Conservation (phyloP, 2,888 invertebrate genomes). For the Tanypteryx hageni region DNA sequence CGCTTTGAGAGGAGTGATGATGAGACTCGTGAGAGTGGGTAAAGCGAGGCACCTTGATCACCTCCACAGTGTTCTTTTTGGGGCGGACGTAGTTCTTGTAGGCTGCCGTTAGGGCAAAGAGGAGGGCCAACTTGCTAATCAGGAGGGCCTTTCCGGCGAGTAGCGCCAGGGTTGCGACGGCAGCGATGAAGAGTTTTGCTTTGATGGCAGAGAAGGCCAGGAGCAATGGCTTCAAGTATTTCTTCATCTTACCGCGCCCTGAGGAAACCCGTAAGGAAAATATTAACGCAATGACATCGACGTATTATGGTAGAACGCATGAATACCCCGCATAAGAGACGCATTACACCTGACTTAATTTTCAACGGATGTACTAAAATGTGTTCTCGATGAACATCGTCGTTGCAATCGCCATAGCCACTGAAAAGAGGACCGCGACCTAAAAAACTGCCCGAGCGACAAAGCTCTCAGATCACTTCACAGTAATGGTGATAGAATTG, state of each 20-base stretch:
- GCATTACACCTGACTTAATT: too few relatives aligned
- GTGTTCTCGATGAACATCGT: too few relatives aligned
- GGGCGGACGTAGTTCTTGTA: constrained; percentile 69
- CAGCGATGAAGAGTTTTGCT: constrained; percentile 84
- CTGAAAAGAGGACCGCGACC: too few relatives aligned
- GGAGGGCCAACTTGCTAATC: constrained; percentile 68
- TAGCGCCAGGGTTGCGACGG: constrained; percentile 85
- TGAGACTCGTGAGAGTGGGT: constrained; percentile 82
- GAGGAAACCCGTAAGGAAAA: neutral
- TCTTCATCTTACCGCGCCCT: constrained; percentile 81
- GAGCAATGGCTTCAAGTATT: constrained; percentile 82
- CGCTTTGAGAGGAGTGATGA: constrained; percentile 77
- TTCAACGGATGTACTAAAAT: too few relatives aligned
- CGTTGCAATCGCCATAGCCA: too few relatives aligned
- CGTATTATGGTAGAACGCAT: too few relatives aligned
- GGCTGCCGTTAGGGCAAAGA: constrained; percentile 67
- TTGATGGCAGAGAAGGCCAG: constrained; percentile 81
- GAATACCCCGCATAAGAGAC: too few relatives aligned
- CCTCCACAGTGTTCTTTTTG: constrained; percentile 89
- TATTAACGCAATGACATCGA: neutral
- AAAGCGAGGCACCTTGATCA: constrained; percentile 90
- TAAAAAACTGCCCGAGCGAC: too few relatives aligned
- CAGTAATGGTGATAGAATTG: too few relatives aligned
- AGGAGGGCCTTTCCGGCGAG: constrained; percentile 68
- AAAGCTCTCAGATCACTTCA: too few relatives aligned